A percentile compares a stretch with the other conserved stretches of the same genome.
These are phyloP conservation scores for Drosophila diplacantha DNA, from an alignment of 2,888 invertebrate genomes.

Conservation along the genomic window DNA sequence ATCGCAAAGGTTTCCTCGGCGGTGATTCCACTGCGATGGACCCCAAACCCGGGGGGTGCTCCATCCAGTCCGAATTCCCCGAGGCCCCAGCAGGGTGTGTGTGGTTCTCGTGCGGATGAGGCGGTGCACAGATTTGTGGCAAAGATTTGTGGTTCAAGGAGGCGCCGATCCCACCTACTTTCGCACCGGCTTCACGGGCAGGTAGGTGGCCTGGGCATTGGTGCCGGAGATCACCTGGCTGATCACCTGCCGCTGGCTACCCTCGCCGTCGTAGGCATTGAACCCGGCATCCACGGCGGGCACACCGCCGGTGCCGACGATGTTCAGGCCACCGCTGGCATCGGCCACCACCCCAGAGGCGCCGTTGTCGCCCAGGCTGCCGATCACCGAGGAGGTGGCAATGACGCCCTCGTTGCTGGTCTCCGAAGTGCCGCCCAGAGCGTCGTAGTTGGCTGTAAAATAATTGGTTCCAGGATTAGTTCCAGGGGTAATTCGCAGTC, in stretches of 20 bases:
- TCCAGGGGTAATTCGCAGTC: neutral
- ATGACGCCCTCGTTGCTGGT: constrained; percentile 68
- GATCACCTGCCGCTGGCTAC: constrained; percentile 39
- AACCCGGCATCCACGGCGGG: constrained; percentile 31
- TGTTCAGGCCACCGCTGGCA: constrained; percentile 45
- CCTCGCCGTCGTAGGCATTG: constrained; percentile 25
- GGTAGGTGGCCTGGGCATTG: constrained; percentile 56
- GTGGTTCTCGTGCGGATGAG: neutral
- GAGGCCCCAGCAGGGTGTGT: constrained; percentile 12
- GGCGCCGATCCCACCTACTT: constrained; percentile 15
- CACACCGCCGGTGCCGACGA: constrained; percentile 58
- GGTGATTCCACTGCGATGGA: constrained; percentile 15
- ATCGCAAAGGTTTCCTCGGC: constrained; percentile 47
- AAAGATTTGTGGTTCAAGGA: too few species aligned
- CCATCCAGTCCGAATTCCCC: constrained; percentile 9
- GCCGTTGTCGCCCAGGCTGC: constrained; percentile 64
- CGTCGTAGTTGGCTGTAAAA: constrained; percentile 72
- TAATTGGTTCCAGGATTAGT: neutral
- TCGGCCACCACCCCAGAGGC: constrained; percentile 58
- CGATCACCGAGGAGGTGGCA: constrained; percentile 74
- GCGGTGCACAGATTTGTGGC: neutral
- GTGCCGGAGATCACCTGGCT: constrained; percentile 33
- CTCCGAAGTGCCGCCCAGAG: constrained; percentile 70
- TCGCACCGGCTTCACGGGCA: constrained; percentile 61
- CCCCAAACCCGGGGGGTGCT: constrained; percentile 9